Evolutionary conservation across 64 coral and sea anemone genomes (phyloP).

Genomic region (Montipora efflorescens): DNA sequence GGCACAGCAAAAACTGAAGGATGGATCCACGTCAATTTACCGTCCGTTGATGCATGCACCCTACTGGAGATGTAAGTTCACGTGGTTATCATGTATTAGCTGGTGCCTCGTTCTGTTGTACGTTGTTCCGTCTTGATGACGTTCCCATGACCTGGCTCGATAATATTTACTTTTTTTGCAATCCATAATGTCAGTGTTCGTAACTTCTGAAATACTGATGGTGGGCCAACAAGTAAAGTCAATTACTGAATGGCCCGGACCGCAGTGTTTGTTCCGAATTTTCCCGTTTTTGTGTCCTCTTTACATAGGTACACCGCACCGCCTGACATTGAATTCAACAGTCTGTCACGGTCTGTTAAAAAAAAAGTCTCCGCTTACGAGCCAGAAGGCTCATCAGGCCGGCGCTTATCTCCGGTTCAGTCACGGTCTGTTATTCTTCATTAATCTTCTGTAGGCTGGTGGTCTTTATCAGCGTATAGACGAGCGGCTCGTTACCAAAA

Average conservation of each 20-base stretch:
- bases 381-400: too few relatives aligned
- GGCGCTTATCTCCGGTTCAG: too few relatives aligned
- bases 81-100: too few relatives aligned
- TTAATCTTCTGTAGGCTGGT: neutral
- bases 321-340: too few relatives aligned
- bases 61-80: conserved; percentile 25
- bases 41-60: neutral
- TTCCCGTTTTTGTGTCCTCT: too few relatives aligned
- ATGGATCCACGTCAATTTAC: conserved; percentile 21
- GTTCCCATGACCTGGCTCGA: neutral
- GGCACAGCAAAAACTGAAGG: conserved; percentile 17
- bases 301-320: too few relatives aligned
- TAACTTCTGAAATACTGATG: too few relatives aligned
- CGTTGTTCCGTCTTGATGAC: neutral
- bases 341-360: too few relatives aligned
- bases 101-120: neutral
- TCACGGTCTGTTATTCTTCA: neutral
- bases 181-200: neutral
- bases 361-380: too few relatives aligned
- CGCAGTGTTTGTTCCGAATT: too few relatives aligned
- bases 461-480: conserved; percentile 52
- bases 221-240: too few relatives aligned
- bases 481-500: neutral
- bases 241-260: too few relatives aligned
- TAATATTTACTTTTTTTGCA: neutral